phyloP scores from a whole-genome alignment of 2,888 invertebrate genomes.

The Stenodema calcarata region DNA sequence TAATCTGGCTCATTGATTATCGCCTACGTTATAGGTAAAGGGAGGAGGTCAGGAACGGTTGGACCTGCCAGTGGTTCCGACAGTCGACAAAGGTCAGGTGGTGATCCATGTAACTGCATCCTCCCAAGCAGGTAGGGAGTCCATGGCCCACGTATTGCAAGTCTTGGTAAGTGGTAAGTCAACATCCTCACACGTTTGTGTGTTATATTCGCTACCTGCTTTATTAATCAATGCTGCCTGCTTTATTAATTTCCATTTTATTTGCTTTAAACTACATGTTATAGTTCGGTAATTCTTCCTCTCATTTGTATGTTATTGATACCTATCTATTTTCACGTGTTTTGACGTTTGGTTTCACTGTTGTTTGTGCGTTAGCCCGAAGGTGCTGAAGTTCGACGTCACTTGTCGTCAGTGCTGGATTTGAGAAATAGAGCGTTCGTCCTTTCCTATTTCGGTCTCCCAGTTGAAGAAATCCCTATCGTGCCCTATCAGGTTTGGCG shows the following conservation, averaged over 20 bases:
- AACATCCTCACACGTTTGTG: too few species aligned
- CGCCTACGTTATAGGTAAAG: conserved; percentile 57
- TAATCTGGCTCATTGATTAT: too few species aligned
- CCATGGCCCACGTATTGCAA: conserved; percentile 58
- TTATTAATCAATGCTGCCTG: too few species aligned
- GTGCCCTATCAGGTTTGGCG: conserved; percentile 64
- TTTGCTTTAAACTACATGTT: too few species aligned
- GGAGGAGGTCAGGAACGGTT: conserved; percentile 61
- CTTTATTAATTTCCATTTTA: too few species aligned
- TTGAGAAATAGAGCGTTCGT: conserved; percentile 64
- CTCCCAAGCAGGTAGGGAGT: conserved; percentile 63
- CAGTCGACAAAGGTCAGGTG: conserved; percentile 62
- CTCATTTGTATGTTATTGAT: too few species aligned
- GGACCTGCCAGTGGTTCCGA: conserved; percentile 65
- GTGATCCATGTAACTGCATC: conserved; percentile 63
- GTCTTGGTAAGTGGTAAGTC: conserved; percentile 59
- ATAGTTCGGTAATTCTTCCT: too few species aligned
- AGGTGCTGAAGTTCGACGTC: conserved; percentile 65
- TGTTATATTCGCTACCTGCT: too few species aligned
- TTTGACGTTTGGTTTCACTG: too few species aligned
- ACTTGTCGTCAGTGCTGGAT: conserved; percentile 66
- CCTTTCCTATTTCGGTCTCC: conserved; percentile 65
- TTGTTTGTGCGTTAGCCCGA: conserved; percentile 61
- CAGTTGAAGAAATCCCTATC: conserved; percentile 65
- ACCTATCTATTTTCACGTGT: too few species aligned